phyloP scores from a whole-genome alignment of 2,113 vertebrate species.

The Ceyx melanurus region DNA sequence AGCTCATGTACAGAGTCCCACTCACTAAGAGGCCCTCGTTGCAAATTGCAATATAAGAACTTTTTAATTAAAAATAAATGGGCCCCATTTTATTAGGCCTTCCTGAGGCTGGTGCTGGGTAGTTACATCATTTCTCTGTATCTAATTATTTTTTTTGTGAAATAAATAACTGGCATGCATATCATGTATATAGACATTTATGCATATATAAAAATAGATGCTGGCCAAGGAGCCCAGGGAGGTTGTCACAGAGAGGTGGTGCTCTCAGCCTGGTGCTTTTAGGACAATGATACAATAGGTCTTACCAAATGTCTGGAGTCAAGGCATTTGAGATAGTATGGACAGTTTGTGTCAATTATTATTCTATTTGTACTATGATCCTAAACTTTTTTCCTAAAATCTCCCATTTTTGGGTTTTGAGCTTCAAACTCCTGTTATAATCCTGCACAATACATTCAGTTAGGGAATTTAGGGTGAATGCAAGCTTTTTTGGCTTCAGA shows the following conservation, averaged over 20 bases:
- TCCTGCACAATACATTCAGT: not conserved
- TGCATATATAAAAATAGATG: not conserved
- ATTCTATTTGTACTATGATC: not conserved
- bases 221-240: not conserved
- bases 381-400: not conserved
- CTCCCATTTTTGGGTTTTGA: not conserved
- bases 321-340: not conserved
- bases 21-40: not conserved
- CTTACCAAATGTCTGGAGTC: not conserved
- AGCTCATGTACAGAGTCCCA: not conserved
- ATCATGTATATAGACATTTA: not conserved
- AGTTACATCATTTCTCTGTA: not conserved
- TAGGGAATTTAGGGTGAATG: not conserved
- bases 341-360: not conserved
- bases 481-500: not conserved
- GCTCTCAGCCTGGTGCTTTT: not conserved
- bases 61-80: conserved; percentile 49
- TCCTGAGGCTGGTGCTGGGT: not conserved
- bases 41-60: conserved; percentile 11
- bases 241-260: not conserved
- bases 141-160: conserved; percentile 32
- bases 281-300: not conserved
- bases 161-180: not conserved
- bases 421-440: not conserved
- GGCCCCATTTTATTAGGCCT: conserved; percentile 27